A percentile compares a stretch with the other conserved stretches of the same genome.
phyloP scores from a whole-genome alignment of 2,113 vertebrate species.

The Eleginops maclovinus region DNA sequence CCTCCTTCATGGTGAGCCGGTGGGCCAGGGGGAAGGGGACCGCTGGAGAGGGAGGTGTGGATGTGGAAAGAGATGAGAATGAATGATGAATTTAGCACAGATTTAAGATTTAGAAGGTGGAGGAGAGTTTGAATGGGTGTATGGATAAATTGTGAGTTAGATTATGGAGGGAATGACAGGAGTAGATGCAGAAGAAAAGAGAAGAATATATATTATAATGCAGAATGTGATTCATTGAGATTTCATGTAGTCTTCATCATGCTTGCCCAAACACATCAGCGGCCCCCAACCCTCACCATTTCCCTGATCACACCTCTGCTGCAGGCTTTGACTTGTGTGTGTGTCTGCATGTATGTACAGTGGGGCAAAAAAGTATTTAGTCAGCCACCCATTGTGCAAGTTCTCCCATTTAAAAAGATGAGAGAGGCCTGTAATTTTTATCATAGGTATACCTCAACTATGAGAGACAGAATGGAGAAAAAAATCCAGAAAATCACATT shows the following conservation, averaged over 20 bases:
- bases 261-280: conserved; percentile 32
- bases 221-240: conserved; percentile 46
- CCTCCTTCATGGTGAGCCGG: conserved; percentile 88
- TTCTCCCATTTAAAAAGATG: too few species aligned
- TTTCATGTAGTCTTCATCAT: conserved; percentile 36
- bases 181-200: conserved; percentile 23
- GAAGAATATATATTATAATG: conserved; percentile 23
- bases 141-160: background rate
- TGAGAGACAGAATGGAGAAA: too few species aligned
- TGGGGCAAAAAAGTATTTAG: too few species aligned
- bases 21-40: conserved; percentile 89
- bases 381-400: too few species aligned
- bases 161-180: background rate
- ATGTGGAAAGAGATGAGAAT: conserved; percentile 7
- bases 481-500: too few species aligned
- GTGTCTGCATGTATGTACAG: too few species aligned
- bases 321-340: conserved; percentile 8
- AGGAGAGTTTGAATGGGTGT: conserved; percentile 18
- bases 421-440: too few species aligned
- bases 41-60: conserved; percentile 64
- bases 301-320: conserved; percentile 44
- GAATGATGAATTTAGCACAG: background rate
- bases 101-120: background rate
- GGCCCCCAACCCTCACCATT: conserved; percentile 35
- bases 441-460: too few species aligned